Evolutionary conservation across 2,888 invertebrate genomes (phyloP), one percentile per base, ranked within the genome.

Genomic region (Serripes groenlandicus): DNA sequence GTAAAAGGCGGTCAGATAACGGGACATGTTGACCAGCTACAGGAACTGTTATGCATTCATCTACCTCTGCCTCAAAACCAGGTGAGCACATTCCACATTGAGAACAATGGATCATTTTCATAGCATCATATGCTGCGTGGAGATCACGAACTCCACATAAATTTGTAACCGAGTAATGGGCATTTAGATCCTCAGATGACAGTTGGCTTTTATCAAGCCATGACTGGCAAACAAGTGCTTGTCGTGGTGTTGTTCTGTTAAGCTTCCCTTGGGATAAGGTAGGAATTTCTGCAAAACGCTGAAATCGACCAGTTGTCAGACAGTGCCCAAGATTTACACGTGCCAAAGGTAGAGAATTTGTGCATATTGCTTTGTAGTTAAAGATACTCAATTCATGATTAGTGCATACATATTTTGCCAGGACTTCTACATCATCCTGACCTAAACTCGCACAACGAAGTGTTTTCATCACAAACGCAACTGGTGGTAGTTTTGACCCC

Each of bases 191-290:
- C n/a, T 54, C 54, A 54, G 54, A 54, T 7, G 54, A 54, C 54
- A 54, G 4, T 4, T 21, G n/a, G n/a, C 11, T 54, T n/a, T 7
- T 5, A 21, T 54, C 7, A 54, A 54, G 54, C 54, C 54, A 54
- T 54, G 54, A 54, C 54, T 54, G 54, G n/a, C 54, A 54, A 11
- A 54, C 54, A 11, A 54, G 54, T 5, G 54, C 54, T 54, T 54
- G n/a, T n/a, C 54, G 54, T n/a, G 54, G 54, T 23, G 18, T 21
- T n/a, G n/a, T 54, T 11, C 11, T 54, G 23, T 21, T 11, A 21
- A 54, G 54, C 5, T 21, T 54, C 5, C 54, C 54, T 11, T n/a
- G 5, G 9, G 4, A 54, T 21, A 54, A 11, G 7, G 18, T 54
- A 4, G 7, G 54, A n/a, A 23, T 21, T n/a, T 54, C 9, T 54